These are phyloP conservation scores for Lymantria monacha DNA, from an alignment of 2,888 invertebrate genomes.

Conservation along the genomic window DNA sequence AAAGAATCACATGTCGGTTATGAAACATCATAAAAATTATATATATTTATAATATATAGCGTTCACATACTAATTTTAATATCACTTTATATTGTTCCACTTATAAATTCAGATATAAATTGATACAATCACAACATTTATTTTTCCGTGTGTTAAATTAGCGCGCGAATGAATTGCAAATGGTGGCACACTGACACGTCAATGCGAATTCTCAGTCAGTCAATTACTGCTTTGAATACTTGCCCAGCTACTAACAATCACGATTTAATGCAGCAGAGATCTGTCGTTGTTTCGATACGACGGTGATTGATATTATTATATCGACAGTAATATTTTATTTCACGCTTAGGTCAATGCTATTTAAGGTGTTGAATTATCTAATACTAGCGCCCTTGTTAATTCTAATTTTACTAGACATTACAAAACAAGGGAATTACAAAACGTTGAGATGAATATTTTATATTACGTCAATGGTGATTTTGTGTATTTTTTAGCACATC, in stretches of 20 bases:
- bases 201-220: constrained; percentile 18
- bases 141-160: background rate
- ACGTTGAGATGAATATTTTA: too few relatives aligned
- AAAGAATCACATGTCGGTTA: too few relatives aligned
- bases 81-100: too few relatives aligned
- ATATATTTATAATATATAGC: too few relatives aligned
- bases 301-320: constrained; percentile 1
- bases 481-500: too few relatives aligned
- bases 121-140: too few relatives aligned
- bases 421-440: too few relatives aligned
- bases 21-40: too few relatives aligned
- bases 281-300: background rate
- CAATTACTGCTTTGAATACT: background rate
- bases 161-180: constrained; percentile 11
- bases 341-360: constrained; percentile 15
- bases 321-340: constrained; percentile 10
- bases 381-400: background rate
- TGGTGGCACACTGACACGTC: constrained; percentile 16
- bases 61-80: too few relatives aligned
- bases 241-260: background rate
- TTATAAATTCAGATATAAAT: too few relatives aligned
- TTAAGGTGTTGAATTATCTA: constrained; percentile 2
- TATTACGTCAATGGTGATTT: too few relatives aligned
- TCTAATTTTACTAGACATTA: too few relatives aligned
- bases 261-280: constrained; percentile 3